These are phyloP conservation scores for Rosalia funebris DNA, from an alignment of 2,888 invertebrate genomes.

Conservation along the genomic window DNA sequence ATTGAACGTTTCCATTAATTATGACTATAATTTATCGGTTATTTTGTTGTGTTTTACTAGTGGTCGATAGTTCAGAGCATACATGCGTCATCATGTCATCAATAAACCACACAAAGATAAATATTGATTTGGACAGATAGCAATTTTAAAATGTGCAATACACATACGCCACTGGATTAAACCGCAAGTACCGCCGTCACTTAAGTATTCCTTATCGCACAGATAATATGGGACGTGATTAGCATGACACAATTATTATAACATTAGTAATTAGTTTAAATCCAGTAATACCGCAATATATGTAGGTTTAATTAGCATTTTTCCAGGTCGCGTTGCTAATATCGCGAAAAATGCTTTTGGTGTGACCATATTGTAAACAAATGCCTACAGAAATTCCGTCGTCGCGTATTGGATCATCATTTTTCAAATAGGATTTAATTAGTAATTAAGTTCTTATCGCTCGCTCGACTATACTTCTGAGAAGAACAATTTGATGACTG, in stretches of 20 bases:
- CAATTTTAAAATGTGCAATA: too few relatives aligned
- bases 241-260: not conserved
- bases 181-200: not conserved
- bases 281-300: too few relatives aligned
- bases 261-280: slow-evolving; percentile 8
- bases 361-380: slow-evolving; percentile 6
- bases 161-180: too few relatives aligned
- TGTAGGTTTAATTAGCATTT: slow-evolving; percentile 9
- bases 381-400: slow-evolving; percentile 9
- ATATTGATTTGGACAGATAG: too few relatives aligned
- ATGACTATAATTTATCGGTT: too few relatives aligned
- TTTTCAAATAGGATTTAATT: slow-evolving; percentile 16
- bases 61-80: too few relatives aligned
- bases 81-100: too few relatives aligned
- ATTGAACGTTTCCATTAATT: too few relatives aligned
- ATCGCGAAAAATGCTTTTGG: slow-evolving; percentile 12
- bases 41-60: too few relatives aligned
- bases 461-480: slow-evolving; percentile 12
- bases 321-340: slow-evolving; percentile 7
- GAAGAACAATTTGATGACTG: slow-evolving; percentile 25
- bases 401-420: slow-evolving; percentile 6
- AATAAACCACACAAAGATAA: too few relatives aligned
- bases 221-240: not conserved
- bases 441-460: slow-evolving; percentile 18
- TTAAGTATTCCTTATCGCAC: not conserved